phyloP scores from a whole-genome alignment of 2,888 invertebrate species.

The Drosophila pseudotalamancana region DNA sequence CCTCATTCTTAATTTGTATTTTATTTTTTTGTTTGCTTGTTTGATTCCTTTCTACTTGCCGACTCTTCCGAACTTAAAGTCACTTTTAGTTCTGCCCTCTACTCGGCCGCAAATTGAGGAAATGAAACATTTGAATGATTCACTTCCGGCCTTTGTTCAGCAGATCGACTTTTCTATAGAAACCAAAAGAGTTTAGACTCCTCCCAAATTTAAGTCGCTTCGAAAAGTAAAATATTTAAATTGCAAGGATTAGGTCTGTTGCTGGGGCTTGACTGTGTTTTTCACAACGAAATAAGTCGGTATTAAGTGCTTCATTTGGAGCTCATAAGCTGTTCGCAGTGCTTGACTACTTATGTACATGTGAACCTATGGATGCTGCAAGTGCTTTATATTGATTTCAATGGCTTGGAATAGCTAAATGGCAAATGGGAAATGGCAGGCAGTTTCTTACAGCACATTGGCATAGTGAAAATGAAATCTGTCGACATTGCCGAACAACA shows the following conservation, averaged over 20 bases:
- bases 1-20: not conserved
- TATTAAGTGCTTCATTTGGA: slow-evolving; percentile 16
- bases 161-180: slow-evolving; percentile 2
- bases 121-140: slow-evolving; percentile 74
- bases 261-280: not conserved
- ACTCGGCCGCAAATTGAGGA: slow-evolving; percentile 63
- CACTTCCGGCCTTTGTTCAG: slow-evolving; percentile 59
- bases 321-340: not conserved
- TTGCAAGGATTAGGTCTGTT: slow-evolving; percentile 7
- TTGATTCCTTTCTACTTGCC: slow-evolving; percentile 23
- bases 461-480: slow-evolving; percentile 65
- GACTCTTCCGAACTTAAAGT: slow-evolving; percentile 25
- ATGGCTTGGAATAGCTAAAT: slow-evolving; percentile 30
- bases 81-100: slow-evolving; percentile 18
- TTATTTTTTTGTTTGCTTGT: not conserved
- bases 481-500: slow-evolving; percentile 47
- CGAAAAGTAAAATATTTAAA: slow-evolving; percentile 42
- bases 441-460: slow-evolving; percentile 51
- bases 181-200: slow-evolving; percentile 36
- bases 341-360: not conserved
- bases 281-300: not conserved
- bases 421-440: no score
- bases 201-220: slow-evolving; percentile 20
- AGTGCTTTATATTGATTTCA: slow-evolving; percentile 57
- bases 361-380: slow-evolving; percentile 21